These are phyloP conservation scores for Montipora sp. DNA, from an alignment of 64 coral and sea anemone genomes.

Conservation along the genomic window DNA sequence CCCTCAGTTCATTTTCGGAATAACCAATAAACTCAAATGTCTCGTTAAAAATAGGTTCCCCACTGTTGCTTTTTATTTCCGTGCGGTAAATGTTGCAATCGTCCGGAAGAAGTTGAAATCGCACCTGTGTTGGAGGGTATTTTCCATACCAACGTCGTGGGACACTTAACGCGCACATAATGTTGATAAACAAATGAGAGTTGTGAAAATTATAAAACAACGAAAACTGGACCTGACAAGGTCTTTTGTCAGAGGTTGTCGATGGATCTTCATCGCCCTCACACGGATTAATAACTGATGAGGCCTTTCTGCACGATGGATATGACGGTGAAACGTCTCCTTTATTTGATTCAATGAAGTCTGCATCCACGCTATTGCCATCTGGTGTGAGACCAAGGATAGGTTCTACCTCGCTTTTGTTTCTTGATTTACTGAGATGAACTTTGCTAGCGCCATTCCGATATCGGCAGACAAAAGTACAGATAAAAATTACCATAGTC, in stretches of 20 bases:
- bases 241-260: background rate
- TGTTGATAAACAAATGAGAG: conserved; percentile 72
- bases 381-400: conserved; percentile 1
- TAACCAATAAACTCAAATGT: conserved; percentile 96
- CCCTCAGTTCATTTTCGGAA: conserved; percentile 70
- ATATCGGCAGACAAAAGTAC: background rate
- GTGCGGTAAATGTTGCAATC: conserved; percentile 80
- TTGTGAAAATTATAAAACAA: conserved; percentile 81
- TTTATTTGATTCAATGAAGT: background rate
- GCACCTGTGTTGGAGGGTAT: conserved; percentile 80
- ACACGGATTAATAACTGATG: conserved; percentile 18
- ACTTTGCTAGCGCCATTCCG: background rate
- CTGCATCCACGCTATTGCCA: background rate
- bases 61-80: conserved; percentile 69
- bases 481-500: conserved; percentile 19
- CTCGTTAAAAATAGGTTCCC: conserved; percentile 88
- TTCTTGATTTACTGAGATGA: background rate
- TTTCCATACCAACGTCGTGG: conserved; percentile 78
- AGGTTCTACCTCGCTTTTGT: conserved; percentile 3
- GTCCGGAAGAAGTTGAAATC: conserved; percentile 86
- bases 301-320: conserved; percentile 10
- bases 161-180: conserved; percentile 83
- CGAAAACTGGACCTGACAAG: conserved; percentile 75
- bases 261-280: background rate
- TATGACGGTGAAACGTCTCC: conserved; percentile 9